A percentile compares a stretch with the other conserved stretches of the same genome.
These are phyloP conservation scores for Oplegnathus fasciatus DNA, from an alignment of 2,113 vertebrate genomes.

Conservation along the genomic window DNA sequence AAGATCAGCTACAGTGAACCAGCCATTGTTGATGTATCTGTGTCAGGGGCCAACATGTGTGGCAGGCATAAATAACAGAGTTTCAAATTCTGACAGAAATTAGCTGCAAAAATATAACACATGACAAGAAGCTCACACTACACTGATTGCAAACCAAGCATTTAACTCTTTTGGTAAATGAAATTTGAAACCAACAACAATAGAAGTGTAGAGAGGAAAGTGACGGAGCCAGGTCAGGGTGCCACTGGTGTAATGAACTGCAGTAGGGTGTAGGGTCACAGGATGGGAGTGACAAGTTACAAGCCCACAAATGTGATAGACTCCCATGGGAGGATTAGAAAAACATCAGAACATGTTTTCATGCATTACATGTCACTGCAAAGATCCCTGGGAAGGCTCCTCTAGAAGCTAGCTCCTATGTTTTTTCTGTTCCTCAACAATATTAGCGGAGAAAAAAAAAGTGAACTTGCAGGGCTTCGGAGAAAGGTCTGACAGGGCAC, in stretches of 20 bases:
- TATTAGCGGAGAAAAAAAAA: slow-evolving; percentile 26
- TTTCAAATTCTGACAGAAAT: slow-evolving; percentile 59
- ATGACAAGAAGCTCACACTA: slow-evolving; percentile 26
- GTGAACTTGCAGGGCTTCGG: slow-evolving; percentile 23
- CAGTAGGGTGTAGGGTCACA: slow-evolving; percentile 61
- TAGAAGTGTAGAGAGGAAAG: slow-evolving; percentile 49
- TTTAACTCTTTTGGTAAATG: slow-evolving; percentile 51
- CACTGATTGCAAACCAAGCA: slow-evolving; percentile 72
- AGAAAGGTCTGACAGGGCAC: slow-evolving; percentile 25
- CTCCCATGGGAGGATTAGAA: slow-evolving; percentile 75
- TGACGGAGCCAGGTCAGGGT: slow-evolving; percentile 61
- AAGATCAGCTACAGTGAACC: slow-evolving; percentile 18
- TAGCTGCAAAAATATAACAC: slow-evolving; percentile 52
- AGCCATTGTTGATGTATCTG: slow-evolving; percentile 5
- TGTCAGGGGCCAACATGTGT: neutral
- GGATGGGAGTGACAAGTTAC: slow-evolving; percentile 65
- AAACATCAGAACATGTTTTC: slow-evolving; percentile 78
- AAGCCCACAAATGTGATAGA: slow-evolving; percentile 65
- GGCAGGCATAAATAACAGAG: slow-evolving; percentile 17
- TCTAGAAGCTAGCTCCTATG: slow-evolving; percentile 35
- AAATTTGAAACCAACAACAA: slow-evolving; percentile 73
- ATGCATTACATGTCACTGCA: slow-evolving; percentile 69
- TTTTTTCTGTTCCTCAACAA: slow-evolving; percentile 52
- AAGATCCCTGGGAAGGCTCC: slow-evolving; percentile 73
- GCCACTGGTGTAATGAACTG: slow-evolving; percentile 63